A percentile compares a stretch with the other conserved stretches of the same genome.
Conservation (phyloP, 1,140 invertebrate genomes). For the Drosophila punjabiensis region DNA sequence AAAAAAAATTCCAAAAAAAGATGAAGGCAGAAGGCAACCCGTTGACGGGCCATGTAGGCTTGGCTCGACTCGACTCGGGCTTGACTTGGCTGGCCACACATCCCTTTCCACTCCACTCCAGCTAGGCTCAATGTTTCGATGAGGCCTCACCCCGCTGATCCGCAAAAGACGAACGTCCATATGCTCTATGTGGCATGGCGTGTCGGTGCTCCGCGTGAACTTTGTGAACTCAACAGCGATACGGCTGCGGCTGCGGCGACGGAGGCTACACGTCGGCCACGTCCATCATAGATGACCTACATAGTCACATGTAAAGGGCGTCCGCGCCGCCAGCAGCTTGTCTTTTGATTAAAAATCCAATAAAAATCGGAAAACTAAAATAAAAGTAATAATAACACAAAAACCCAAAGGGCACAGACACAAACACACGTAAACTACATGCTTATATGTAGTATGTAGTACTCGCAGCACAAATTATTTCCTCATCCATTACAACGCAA, state of each 20-base stretch:
- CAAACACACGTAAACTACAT: not conserved
- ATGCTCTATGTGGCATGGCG: conserved; percentile 35
- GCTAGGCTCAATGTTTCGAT: conserved; percentile 2
- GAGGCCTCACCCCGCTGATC: not conserved
- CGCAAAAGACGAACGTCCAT: conserved; percentile 15
- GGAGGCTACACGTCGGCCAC: conserved; percentile 20
- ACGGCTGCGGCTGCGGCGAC: conserved; percentile 51
- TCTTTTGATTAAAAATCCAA: conserved; percentile 73
- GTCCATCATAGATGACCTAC: conserved; percentile 69
- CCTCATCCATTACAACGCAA: conserved; percentile 17
- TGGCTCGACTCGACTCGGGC: not conserved
- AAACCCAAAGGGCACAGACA: conserved; percentile 11
- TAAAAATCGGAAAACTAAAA: conserved; percentile 39
- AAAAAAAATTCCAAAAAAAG: not conserved
- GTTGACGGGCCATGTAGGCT: conserved; percentile 19
- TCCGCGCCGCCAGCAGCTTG: conserved; percentile 34
- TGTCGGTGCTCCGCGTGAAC: conserved; percentile 55
- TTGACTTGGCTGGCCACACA: conserved; percentile 4
- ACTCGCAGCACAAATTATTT: conserved; percentile 16
- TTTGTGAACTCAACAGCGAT: conserved; percentile 50
- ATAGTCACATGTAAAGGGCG: conserved; percentile 43
- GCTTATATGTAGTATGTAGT: not conserved
- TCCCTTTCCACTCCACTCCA: conserved; percentile 4
- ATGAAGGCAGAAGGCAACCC: conserved; percentile 15
- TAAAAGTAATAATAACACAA: conserved; percentile 23